Conservation (phyloP, 2,113 vertebrate genomes). For the Sterna hirundo region DNA sequence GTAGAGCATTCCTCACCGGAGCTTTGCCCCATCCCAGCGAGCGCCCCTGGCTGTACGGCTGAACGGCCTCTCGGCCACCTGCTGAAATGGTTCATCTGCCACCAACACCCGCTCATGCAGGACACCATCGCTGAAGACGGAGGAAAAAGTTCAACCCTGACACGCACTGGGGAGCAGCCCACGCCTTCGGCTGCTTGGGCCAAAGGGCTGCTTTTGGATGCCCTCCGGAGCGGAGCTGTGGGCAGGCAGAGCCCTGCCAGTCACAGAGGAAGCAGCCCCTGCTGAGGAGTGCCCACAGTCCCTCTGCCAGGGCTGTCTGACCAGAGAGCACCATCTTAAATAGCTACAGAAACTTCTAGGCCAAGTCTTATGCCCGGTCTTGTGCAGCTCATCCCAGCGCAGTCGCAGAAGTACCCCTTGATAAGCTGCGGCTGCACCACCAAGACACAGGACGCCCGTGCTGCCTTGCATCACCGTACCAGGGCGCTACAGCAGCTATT, state of each 20-base stretch:
- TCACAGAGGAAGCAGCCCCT: too few species aligned
- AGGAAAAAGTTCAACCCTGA: not conserved
- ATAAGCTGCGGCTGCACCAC: not conserved
- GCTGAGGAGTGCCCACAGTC: not conserved
- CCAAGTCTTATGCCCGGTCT: rapidly evolving
- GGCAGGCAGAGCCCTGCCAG: not conserved
- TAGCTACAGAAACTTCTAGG: not conserved
- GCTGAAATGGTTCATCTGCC: not conserved
- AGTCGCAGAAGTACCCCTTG: not conserved
- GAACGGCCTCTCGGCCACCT: rapidly evolving
- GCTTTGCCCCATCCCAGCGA: not conserved
- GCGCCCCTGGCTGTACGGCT: not conserved
- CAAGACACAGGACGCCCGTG: not conserved
- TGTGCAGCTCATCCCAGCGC: not conserved
- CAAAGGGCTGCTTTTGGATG: too few species aligned
- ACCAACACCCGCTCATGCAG: rapidly evolving
- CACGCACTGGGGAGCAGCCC: too few species aligned
- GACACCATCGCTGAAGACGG: rapidly evolving
- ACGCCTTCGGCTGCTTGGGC: not conserved
- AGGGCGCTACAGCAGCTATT: not conserved
- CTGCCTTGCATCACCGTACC: not conserved
- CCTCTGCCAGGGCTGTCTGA: not conserved
- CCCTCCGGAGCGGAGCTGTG: not conserved
- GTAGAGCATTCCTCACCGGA: rapidly evolving
- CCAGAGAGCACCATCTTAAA: not conserved